Evolutionary conservation across 2,113 vertebrate genomes (phyloP).

Genomic region (Lepus timidus): DNA sequence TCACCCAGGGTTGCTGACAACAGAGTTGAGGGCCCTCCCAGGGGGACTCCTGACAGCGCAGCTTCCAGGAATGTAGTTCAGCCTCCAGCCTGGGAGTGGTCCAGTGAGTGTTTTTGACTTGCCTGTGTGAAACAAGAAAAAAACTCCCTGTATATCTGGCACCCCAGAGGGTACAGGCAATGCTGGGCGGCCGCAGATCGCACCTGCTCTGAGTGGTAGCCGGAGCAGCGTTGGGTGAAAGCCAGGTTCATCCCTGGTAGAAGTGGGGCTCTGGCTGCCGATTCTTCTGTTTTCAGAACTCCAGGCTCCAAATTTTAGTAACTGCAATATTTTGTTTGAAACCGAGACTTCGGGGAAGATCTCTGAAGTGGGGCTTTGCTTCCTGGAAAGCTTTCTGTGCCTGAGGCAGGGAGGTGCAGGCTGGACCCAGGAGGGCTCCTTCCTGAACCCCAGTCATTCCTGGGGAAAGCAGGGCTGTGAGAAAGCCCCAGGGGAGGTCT

Average conservation of each 20-base stretch:
- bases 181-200: not conserved
- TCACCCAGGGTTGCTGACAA: not conserved
- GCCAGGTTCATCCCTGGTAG: not conserved
- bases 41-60: not conserved
- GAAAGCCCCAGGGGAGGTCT: not conserved
- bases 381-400: not conserved
- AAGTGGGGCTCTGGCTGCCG: not conserved
- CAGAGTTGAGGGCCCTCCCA: not conserved
- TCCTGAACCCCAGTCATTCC: not conserved
- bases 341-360: too few relatives aligned
- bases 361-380: not conserved
- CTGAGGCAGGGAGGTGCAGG: too few relatives aligned
- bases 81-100: not conserved
- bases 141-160: too few relatives aligned
- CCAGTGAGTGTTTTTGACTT: not conserved
- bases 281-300: not conserved
- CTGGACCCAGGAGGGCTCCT: fast-evolving
- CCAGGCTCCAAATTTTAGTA: not conserved
- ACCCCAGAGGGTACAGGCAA: not conserved
- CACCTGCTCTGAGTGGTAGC: not conserved
- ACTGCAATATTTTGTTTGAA: too few relatives aligned
- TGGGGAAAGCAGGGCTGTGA: not conserved
- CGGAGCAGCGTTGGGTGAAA: too few relatives aligned
- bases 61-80: fast-evolving
- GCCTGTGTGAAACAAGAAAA: not conserved